Conservation (phyloP, 2,888 invertebrate genomes). For the Synergus gifuensis region DNA sequence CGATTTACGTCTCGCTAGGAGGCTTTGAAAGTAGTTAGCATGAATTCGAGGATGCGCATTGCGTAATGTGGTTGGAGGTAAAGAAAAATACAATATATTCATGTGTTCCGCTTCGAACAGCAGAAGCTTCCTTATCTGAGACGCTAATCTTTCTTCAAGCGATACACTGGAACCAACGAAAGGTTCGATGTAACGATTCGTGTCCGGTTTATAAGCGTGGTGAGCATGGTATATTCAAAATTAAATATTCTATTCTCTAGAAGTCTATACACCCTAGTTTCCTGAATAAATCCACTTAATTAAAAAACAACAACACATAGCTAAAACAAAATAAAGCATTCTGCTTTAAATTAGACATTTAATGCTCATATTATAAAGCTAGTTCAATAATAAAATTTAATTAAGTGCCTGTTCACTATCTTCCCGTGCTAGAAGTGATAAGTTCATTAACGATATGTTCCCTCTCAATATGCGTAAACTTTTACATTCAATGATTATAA, state of each 20-base stretch:
- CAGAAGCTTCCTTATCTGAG: constrained; percentile 60
- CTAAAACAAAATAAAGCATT: not conserved
- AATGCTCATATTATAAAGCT: not conserved
- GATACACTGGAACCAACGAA: constrained; percentile 62
- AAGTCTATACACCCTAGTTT: not conserved
- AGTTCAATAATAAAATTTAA: not conserved
- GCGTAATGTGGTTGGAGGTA: constrained; percentile 5
- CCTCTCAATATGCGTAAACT: no score
- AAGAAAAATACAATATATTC: constrained; percentile 58
- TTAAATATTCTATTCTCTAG: constrained; percentile 18
- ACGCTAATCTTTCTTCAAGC: constrained; percentile 57
- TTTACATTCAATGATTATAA: no score
- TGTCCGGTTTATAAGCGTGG: constrained; percentile 60
- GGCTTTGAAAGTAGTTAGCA: constrained; percentile 33
- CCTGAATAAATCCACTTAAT: constrained; percentile 3
- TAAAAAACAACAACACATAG: not conserved
- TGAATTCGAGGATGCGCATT: constrained; percentile 37
- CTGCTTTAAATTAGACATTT: not conserved
- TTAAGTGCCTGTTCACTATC: not conserved
- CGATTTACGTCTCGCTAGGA: constrained; percentile 38
- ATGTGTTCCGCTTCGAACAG: constrained; percentile 66
- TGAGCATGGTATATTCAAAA: constrained; percentile 36
- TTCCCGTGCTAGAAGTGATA: not conserved
- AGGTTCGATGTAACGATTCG: constrained; percentile 70
- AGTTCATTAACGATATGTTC: not conserved